A percentile compares a stretch with the other conserved stretches of the same genome.
Evolutionary conservation across 2,888 invertebrate species (phyloP).

Genomic region (Melipona bicolor): DNA sequence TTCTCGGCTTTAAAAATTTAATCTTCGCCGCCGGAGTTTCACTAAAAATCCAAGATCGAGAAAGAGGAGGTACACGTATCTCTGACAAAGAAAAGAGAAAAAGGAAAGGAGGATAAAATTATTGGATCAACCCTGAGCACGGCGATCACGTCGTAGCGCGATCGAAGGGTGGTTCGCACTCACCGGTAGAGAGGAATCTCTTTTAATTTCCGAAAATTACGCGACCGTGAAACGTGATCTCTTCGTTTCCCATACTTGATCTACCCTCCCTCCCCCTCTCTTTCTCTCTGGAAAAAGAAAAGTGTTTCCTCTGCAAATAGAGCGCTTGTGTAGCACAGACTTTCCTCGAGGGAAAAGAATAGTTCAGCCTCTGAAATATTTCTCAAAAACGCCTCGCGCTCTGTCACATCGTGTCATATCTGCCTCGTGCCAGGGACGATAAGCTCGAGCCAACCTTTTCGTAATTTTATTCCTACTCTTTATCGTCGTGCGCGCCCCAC

Average conservation of each 20-base stretch:
- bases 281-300: constrained; percentile 24
- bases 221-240: constrained; percentile 12
- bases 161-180: neutral
- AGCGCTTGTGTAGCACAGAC: constrained; percentile 25
- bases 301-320: constrained; percentile 61
- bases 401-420: constrained; percentile 10
- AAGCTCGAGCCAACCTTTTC: constrained; percentile 68
- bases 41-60: neutral
- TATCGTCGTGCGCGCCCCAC: constrained; percentile 67
- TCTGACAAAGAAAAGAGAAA: neutral
- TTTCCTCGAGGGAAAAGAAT: constrained; percentile 26
- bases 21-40: neutral
- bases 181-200: neutral
- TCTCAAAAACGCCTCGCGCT: constrained; percentile 9
- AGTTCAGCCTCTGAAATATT: constrained; percentile 33
- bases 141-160: constrained; percentile 4
- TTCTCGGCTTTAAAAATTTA: neutral
- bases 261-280: neutral
- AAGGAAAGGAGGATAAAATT: too few species aligned
- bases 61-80: neutral
- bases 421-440: constrained; percentile 57
- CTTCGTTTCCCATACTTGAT: neutral
- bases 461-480: constrained; percentile 78
- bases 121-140: neutral
- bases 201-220: constrained; percentile 41